phyloP scores from a whole-genome alignment of 2,113 vertebrate species.

The Epinephelus fuscoguttatus region DNA sequence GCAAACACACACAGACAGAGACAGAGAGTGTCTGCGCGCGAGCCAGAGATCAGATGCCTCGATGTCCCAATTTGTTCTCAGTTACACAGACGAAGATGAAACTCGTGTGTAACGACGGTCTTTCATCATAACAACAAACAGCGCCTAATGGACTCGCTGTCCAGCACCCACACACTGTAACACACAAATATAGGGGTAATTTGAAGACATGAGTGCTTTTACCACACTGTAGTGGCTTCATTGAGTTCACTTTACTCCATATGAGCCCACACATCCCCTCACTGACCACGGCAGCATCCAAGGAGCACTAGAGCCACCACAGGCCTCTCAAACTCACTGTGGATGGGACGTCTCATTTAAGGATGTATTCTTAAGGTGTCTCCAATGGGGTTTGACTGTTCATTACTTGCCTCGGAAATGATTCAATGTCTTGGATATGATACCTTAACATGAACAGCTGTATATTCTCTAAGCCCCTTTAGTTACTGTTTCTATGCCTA shows the following conservation, averaged over 20 bases:
- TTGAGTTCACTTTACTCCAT: conserved; percentile 51
- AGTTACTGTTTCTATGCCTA: background rate
- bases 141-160: conserved; percentile 62
- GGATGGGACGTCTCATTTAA: conserved; percentile 14
- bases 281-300: conserved; percentile 23
- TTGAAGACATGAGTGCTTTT: conserved; percentile 67
- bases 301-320: background rate
- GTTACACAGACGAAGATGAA: conserved; percentile 48
- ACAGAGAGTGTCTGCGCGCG: background rate
- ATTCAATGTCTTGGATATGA: background rate
- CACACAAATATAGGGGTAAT: conserved; percentile 35
- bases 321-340: background rate
- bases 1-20: background rate
- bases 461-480: background rate
- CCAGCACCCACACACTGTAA: conserved; percentile 11
- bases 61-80: conserved; percentile 64
- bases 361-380: background rate
- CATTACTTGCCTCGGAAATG: background rate
- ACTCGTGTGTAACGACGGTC: conserved; percentile 25
- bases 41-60: conserved; percentile 36
- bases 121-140: conserved; percentile 64
- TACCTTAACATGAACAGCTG: background rate
- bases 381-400: background rate
- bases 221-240: conserved; percentile 49
- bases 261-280: conserved; percentile 20